A percentile compares a stretch with the other conserved stretches of the same genome.
Evolutionary conservation across 2,113 vertebrate species (phyloP).

Genomic region (Zosterops lateralis): DNA sequence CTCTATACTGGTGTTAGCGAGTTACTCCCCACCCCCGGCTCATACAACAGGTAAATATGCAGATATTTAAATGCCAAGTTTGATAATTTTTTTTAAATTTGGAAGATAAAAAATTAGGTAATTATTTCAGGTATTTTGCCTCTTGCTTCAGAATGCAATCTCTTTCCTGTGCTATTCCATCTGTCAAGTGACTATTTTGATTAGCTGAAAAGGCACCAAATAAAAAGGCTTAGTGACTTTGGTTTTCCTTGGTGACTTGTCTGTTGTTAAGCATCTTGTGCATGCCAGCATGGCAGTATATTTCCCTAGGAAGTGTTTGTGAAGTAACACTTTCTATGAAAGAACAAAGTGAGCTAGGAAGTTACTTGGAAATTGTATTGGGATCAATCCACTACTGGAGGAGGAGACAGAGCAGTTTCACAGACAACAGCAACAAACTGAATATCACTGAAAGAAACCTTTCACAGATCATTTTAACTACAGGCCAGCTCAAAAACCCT

Average conservation of each 20-base stretch:
- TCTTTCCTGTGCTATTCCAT: neutral
- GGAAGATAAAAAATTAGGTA: neutral
- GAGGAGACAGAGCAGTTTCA: neutral
- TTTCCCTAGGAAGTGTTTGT: neutral
- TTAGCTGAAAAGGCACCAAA: neutral
- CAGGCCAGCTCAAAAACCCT: neutral
- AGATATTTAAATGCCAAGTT: neutral
- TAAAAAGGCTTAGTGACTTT: neutral
- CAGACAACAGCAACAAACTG: neutral
- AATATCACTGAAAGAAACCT: neutral
- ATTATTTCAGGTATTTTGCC: neutral
- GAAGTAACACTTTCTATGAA: neutral
- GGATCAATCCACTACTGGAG: accelerated
- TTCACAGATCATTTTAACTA: neutral
- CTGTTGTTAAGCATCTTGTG: neutral
- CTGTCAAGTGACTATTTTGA: neutral
- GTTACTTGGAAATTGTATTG: neutral
- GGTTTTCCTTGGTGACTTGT: neutral
- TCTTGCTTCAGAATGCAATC: neutral
- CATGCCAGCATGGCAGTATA: neutral
- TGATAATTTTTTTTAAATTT: neutral
- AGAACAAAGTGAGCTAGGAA: neutral
- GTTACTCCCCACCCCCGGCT: accelerated
- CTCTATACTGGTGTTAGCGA: neutral
- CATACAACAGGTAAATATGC: neutral